Conservation (phyloP, 2,797 vertebrate genomes). For the Heterohyrax brucei region DNA sequence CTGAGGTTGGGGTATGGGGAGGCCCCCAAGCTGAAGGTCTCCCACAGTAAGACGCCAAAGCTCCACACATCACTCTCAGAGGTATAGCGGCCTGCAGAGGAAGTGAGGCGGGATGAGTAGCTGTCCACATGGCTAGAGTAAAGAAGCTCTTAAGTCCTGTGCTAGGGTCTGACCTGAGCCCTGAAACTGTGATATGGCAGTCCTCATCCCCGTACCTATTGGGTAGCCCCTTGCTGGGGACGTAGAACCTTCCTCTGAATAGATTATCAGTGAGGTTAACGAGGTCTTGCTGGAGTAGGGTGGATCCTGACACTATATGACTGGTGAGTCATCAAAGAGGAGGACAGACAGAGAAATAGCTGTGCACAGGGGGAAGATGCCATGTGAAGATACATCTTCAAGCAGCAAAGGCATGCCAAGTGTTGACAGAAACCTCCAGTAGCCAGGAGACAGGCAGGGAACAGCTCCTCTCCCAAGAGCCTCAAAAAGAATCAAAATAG, state of each 20-base stretch:
- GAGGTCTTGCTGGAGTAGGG: not conserved
- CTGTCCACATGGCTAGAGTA: accelerated
- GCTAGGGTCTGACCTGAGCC: not conserved
- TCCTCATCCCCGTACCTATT: not conserved
- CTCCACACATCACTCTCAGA: slow-evolving; percentile 98
- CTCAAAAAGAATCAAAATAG: not conserved
- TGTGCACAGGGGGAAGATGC: not conserved
- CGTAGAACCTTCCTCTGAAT: not conserved
- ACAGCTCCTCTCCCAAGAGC: not conserved
- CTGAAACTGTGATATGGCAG: not conserved
- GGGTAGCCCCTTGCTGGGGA: not conserved
- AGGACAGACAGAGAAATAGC: not conserved
- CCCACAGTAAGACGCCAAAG: slow-evolving; percentile 97
- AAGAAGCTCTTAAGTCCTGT: not conserved
- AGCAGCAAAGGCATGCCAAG: not conserved
- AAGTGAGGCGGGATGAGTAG: accelerated
- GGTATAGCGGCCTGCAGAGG: slow-evolving; percentile 94
- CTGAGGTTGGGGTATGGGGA: slow-evolving; percentile 95
- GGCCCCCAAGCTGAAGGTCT: slow-evolving; percentile 96
- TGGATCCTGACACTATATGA: not conserved
- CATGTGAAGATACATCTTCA: not conserved
- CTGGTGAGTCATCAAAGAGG: not conserved
- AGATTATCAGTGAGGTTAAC: not conserved
- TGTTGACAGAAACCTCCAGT: not conserved
- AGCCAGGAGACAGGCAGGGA: not conserved